Evolutionary conservation across 2,797 vertebrate genomes (phyloP), one percentile per base, ranked within the genome.

Genomic region (Pangasius macronema): DNA sequence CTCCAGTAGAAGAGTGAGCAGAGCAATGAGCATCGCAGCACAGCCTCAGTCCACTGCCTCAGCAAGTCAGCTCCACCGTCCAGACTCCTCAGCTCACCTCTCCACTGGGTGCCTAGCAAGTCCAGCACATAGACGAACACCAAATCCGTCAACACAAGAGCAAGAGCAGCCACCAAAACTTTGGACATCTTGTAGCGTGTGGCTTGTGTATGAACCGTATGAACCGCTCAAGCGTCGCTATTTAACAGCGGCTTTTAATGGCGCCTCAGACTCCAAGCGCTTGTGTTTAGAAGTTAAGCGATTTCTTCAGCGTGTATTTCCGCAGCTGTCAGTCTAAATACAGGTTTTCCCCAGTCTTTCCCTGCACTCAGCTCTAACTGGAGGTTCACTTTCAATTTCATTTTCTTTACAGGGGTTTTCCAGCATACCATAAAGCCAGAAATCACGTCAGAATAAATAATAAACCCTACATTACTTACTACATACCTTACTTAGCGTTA

Each of bases 81-180:
- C 59, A n/a, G 46, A 30, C 59, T 11, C 59, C 39, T 82, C 39
- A 30, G 39, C 49, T 65, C 42, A 82, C 39, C 57, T 65, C 80
- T 82, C 80, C 46, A 7, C 11, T 49, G 80, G 20, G 27, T 46
- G 36, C 39, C 13, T 1, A n/a, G 59, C 59, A 65, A 9, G 24
- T 82, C 80, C 59, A 81, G 55, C 79, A 51, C 81, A 51, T 22
- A 51, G 6, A 82, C 61, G 1, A 82, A 0, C 3, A 49, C 39
- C 61, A 82, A 24, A 67, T 82, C 81, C 42, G 81, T 51, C 9
- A 82, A 22, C 1, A 82, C 27, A 33, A 42, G 39, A 42, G 42
- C 61, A 65, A 82, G 61, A 82, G 89, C 96, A 95, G 72, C 93
- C 92, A 0, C 27, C 13, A 42, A 30, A 30, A 30, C 42, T 1